Evolutionary conservation across 1,140 invertebrate genomes (phyloP).

Genomic region (Drosophila albomicans): DNA sequence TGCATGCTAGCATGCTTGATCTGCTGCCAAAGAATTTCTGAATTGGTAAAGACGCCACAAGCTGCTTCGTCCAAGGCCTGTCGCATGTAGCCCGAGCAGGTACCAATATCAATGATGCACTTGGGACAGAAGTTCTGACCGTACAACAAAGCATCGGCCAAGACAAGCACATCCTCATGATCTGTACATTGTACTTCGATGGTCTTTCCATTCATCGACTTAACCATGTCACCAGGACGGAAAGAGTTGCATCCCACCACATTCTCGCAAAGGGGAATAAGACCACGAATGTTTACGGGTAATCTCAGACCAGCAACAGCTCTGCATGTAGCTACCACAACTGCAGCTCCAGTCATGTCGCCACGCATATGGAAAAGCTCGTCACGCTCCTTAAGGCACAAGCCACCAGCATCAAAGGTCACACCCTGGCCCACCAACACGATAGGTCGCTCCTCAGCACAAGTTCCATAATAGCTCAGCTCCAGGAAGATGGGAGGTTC

Average conservation of each 20-base stretch:
- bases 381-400: conserved; percentile 84
- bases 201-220: conserved; percentile 93
- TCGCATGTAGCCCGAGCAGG: conserved; percentile 92
- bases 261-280: conserved; percentile 94
- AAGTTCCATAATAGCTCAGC: conserved; percentile 86
- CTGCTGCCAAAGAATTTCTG: conserved; percentile 87
- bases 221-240: conserved; percentile 94
- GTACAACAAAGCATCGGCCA: conserved; percentile 95
- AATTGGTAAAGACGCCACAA: conserved; percentile 93
- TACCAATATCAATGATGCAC: conserved; percentile 91
- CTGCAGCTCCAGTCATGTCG: conserved; percentile 97
- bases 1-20: conserved; percentile 88
- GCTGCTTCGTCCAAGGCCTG: conserved; percentile 90
- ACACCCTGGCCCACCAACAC: conserved; percentile 94
- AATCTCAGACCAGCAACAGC: conserved; percentile 90
- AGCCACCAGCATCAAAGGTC: conserved; percentile 96
- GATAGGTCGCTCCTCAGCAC: conserved; percentile 83
- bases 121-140: conserved; percentile 88
- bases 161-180: conserved; percentile 94
- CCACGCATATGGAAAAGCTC: conserved; percentile 91
- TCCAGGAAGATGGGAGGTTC: conserved; percentile 93
- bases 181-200: conserved; percentile 96
- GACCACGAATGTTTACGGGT: conserved; percentile 89
- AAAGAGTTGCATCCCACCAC: conserved; percentile 92
- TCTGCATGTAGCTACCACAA: conserved; percentile 90